Conservation (phyloP, 2,888 invertebrate genomes). For the Atrina japonica region DNA sequence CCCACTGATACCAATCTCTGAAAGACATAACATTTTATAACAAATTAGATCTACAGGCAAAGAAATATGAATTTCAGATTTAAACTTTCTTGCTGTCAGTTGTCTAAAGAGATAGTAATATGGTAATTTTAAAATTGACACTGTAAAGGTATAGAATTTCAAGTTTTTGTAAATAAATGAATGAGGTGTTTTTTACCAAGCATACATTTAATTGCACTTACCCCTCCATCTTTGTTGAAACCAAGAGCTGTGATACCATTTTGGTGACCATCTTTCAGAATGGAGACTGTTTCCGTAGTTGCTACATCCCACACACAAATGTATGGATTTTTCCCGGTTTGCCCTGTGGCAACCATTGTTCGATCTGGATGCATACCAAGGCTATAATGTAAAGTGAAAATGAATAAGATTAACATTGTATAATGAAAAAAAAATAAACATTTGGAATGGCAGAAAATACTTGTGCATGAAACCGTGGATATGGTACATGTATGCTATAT, state of each 20-base stretch:
- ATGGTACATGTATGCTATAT: too few relatives aligned
- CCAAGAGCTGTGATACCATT: conserved; percentile 79
- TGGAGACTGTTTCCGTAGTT: conserved; percentile 77
- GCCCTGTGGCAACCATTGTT: conserved; percentile 80
- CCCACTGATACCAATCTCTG: conserved; percentile 80
- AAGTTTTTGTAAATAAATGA: too few relatives aligned
- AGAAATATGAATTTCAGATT: too few relatives aligned
- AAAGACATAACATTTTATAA: conserved; percentile 29
- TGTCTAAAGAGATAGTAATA: too few relatives aligned
- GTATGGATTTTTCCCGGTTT: conserved; percentile 80
- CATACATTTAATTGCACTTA: conserved; percentile 49
- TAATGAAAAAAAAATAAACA: too few relatives aligned
- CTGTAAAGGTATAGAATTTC: too few relatives aligned
- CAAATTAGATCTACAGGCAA: too few relatives aligned
- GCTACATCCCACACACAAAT: conserved; percentile 81
- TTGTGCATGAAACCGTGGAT: too few relatives aligned
- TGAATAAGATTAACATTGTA: neutral
- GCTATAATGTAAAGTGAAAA: conserved; percentile 58
- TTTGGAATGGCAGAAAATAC: too few relatives aligned
- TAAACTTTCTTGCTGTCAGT: too few relatives aligned
- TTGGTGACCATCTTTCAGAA: conserved; percentile 80
- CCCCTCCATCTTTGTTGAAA: conserved; percentile 79
- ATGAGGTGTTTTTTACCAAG: too few relatives aligned
- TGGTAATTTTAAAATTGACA: too few relatives aligned
- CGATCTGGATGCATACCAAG: conserved; percentile 80